Evolutionary conservation across 2,888 invertebrate species (phyloP).

Genomic region (Pogonocherus hispidulus): DNA sequence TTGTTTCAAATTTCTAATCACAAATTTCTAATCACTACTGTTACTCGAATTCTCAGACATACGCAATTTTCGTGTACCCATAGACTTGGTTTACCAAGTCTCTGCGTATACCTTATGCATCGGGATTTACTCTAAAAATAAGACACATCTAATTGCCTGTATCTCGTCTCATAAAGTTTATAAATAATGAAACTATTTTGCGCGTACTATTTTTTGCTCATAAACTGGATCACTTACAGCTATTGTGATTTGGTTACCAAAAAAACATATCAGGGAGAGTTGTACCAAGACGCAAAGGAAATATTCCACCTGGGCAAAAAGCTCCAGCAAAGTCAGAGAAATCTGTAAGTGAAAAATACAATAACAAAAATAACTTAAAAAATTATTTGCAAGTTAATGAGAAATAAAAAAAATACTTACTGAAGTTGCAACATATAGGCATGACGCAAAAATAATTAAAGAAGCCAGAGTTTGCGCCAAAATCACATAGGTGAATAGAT

Average conservation of each 20-base stretch:
- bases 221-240: slow-evolving; percentile 55
- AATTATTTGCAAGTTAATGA: neutral
- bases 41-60: too few species aligned
- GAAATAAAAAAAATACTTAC: slow-evolving; percentile 42
- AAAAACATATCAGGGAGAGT: slow-evolving; percentile 52
- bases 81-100: too few species aligned
- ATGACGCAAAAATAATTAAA: slow-evolving; percentile 54
- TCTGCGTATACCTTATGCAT: too few species aligned
- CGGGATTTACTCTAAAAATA: too few species aligned
- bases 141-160: too few species aligned
- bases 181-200: too few species aligned
- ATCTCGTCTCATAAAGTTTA: too few species aligned
- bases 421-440: slow-evolving; percentile 51
- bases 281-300: slow-evolving; percentile 48
- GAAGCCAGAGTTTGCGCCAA: slow-evolving; percentile 53
- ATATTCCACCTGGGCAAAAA: slow-evolving; percentile 52
- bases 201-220: too few species aligned
- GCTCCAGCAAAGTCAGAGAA: slow-evolving; percentile 46
- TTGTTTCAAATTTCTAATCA: too few species aligned
- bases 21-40: too few species aligned
- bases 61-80: too few species aligned
- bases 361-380: neutral
- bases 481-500: slow-evolving; percentile 49
- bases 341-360: neutral
- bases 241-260: slow-evolving; percentile 54